phyloP scores from a whole-genome alignment of 1,140 invertebrate genomes.

The Cyclargus thomasi region DNA sequence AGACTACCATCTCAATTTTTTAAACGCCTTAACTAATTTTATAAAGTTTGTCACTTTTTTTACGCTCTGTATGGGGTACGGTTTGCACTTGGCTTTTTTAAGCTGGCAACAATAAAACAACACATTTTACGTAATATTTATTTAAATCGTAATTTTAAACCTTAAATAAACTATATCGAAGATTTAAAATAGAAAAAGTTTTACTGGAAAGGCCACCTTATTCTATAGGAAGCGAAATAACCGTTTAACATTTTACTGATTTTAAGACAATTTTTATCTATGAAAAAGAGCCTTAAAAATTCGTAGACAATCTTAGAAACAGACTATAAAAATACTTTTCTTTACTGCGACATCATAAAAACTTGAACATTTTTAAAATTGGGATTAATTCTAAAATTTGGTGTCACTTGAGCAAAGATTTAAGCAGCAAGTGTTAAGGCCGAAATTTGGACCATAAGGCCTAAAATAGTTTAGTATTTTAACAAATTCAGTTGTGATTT shows the following conservation, averaged over 20 bases:
- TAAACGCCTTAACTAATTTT: too few species aligned
- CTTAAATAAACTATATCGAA: conserved; percentile 67
- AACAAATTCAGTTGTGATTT: too few species aligned
- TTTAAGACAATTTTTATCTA: conserved; percentile 7
- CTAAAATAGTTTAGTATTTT: background rate
- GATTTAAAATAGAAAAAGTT: conserved; percentile 62
- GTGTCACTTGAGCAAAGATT: conserved; percentile 38
- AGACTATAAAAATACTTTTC: background rate
- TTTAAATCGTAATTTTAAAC: conserved; percentile 51
- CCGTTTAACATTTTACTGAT: background rate
- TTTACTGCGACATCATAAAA: background rate
- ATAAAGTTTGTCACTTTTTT: too few species aligned
- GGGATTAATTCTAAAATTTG: conserved; percentile 22
- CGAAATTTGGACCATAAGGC: background rate
- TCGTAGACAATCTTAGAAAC: background rate
- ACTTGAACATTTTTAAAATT: conserved; percentile 4
- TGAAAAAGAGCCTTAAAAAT: too few species aligned
- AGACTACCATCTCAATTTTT: too few species aligned
- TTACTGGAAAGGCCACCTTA: conserved; percentile 69
- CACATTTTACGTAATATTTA: conserved; percentile 41
- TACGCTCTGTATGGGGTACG: too few species aligned
- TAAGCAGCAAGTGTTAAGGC: conserved; percentile 12
- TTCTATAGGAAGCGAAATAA: conserved; percentile 26
- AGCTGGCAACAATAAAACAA: conserved; percentile 28
- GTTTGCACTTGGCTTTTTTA: too few species aligned